Conservation (phyloP, 2,113 vertebrate genomes). For the Athene noctua region DNA sequence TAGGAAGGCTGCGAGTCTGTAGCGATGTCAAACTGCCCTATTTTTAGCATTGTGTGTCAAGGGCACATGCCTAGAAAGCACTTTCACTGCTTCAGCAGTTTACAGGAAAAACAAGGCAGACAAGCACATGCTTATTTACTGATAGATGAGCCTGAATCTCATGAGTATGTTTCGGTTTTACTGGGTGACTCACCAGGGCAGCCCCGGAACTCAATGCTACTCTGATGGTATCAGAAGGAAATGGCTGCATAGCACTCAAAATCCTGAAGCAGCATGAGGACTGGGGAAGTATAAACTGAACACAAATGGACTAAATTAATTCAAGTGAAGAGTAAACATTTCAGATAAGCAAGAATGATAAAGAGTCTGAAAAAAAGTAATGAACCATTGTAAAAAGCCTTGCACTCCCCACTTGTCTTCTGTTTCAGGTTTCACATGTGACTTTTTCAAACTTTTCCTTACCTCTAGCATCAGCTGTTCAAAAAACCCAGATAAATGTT, state of each 20-base stretch:
- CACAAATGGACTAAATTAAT: not conserved
- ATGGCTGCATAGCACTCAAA: not conserved
- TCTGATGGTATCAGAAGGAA: not conserved
- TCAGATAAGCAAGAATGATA: not conserved
- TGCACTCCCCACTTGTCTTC: not conserved
- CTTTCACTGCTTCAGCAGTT: conserved; percentile 51
- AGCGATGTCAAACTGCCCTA: not conserved
- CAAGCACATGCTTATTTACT: conserved; percentile 26
- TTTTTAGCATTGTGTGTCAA: conserved; percentile 48
- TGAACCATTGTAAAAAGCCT: not conserved
- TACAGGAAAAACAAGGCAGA: conserved; percentile 36
- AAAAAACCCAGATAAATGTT: not conserved
- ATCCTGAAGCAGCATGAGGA: not conserved
- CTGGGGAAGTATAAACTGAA: not conserved
- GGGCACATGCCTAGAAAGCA: conserved; percentile 48
- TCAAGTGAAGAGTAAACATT: not conserved
- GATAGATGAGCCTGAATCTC: not conserved
- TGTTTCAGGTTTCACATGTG: not conserved
- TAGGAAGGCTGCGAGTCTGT: not conserved
- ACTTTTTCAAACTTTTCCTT: not conserved
- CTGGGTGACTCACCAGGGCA: not conserved
- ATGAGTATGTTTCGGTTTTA: not conserved
- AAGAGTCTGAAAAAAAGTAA: not conserved
- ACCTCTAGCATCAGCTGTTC: not conserved
- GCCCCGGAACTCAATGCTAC: fast-evolving